Evolutionary conservation across 2,888 invertebrate genomes (phyloP).

Genomic region (Amblyjoppa proteus): DNA sequence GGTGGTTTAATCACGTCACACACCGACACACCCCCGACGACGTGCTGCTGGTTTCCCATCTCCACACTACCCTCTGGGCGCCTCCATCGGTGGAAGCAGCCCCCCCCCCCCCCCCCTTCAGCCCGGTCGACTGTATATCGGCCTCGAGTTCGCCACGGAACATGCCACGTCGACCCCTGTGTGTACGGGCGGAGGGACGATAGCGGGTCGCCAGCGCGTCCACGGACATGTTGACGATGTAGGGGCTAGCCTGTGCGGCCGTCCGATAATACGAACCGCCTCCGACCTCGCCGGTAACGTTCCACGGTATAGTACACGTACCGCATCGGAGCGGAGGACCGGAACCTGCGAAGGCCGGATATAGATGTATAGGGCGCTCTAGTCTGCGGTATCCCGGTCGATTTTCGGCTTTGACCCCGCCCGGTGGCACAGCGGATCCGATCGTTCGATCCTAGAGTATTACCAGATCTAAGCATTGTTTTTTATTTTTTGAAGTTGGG

Average conservation of each 20-base stretch:
- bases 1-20: constrained; percentile 80
- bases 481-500: background rate
- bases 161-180: constrained; percentile 64
- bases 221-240: constrained; percentile 82
- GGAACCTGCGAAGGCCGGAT: constrained; percentile 27
- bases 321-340: constrained; percentile 22
- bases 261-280: constrained; percentile 80
- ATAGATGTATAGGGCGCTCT: background rate
- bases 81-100: constrained; percentile 54
- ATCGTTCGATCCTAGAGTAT: background rate
- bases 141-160: constrained; percentile 61
- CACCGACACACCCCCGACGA: constrained; percentile 72
- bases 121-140: constrained; percentile 21
- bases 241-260: constrained; percentile 79
- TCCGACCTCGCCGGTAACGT: constrained; percentile 16
- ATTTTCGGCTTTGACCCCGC: constrained; percentile 23
- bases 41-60: constrained; percentile 58
- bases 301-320: background rate
- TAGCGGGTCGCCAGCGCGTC: constrained; percentile 63
- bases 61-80: constrained; percentile 55
- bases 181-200: constrained; percentile 55
- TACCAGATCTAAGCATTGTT: background rate
- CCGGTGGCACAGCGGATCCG: background rate
- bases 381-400: constrained; percentile 10
- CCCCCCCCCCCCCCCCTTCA: no score